Base-by-base conservation (phyloP, 2,888 invertebrate species). In the Melieria picta region DNA sequence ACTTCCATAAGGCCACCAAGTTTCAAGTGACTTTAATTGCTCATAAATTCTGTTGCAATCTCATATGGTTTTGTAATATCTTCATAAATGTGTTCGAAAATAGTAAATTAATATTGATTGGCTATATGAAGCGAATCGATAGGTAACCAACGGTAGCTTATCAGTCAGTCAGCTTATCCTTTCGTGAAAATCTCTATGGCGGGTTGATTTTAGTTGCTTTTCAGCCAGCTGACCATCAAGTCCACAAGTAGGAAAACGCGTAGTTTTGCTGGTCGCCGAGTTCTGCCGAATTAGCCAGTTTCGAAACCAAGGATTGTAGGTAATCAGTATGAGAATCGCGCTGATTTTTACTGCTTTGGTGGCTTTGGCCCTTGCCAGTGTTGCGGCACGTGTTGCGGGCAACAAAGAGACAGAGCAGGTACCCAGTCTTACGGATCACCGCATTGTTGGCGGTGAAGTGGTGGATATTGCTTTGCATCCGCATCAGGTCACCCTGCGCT, bases 361-460 rank as follows among this genome's bases (percentile, higher is more conserved):
- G 48, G 69, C 69, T 30, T 5, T 65, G 13, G 43, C 65, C 45
- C 7, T 52, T 4, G 30, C 30, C 4, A 42, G 11, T 47, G 10
- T 48, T 5, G 10, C 60, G 56, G 50, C 46, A 5, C 60, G 60
- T 13, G 30, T 30, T 30, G 16, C 58, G 1, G 5, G 48, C 16
- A 13, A 7, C 42, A 16, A 55, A 68, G 47, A n/a, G 43, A 7
- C 58, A 9, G 60, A 58, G 0, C 4, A 42, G 5, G 9, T 11
- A 5, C 9, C 48, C 4, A 10, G 11, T 30, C n/a, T 61, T 9
- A 60, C 69, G 0, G 77, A 77, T 13, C 76, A 74, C 2, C 84
- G 85, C 63, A 85, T 85, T 72, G 82, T 85, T 10, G 86, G 82
- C 5, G 84, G 84, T 65, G 65, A 64, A 11, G 77, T 48, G 6